Conservation (phyloP, 2,113 vertebrate species). For the Oncorhynchus masou region DNA sequence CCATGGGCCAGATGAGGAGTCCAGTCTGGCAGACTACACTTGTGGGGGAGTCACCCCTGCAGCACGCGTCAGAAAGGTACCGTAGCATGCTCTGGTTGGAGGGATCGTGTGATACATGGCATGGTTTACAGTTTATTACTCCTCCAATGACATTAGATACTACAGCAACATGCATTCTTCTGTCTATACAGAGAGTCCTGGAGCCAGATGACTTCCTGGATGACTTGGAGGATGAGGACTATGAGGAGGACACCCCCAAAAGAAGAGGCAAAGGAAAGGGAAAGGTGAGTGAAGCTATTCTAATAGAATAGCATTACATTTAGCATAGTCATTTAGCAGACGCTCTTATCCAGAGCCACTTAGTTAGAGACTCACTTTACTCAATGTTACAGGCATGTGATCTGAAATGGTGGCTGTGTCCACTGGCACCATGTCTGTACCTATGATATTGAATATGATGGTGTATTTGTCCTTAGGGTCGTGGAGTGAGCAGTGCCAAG, state of each 20-base stretch:
- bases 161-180: not conserved
- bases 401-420: conserved; percentile 68
- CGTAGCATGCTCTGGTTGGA: not conserved
- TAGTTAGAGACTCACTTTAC: too few species aligned
- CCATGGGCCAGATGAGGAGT: conserved; percentile 79
- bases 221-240: conserved; percentile 93
- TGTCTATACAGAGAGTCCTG: conserved; percentile 77
- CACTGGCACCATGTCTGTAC: conserved; percentile 48
- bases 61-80: conserved; percentile 83
- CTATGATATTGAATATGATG: not conserved
- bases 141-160: not conserved
- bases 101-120: not conserved
- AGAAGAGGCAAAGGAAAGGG: conserved; percentile 92
- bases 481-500: conserved; percentile 82
- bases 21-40: conserved; percentile 83
- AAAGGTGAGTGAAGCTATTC: conserved; percentile 76
- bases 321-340: conserved; percentile 72
- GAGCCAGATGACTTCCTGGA: conserved; percentile 94
- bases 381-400: not conserved
- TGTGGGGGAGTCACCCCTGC: conserved; percentile 73
- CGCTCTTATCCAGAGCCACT: conserved; percentile 40
- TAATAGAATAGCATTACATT: too few species aligned
- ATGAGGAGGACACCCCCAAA: conserved; percentile 95
- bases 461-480: conserved; percentile 74
- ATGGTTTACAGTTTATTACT: not conserved